Evolutionary conservation across 2,113 vertebrate species (phyloP), one percentile per base, ranked within the genome.

Genomic region (Pandion haliaetus): DNA sequence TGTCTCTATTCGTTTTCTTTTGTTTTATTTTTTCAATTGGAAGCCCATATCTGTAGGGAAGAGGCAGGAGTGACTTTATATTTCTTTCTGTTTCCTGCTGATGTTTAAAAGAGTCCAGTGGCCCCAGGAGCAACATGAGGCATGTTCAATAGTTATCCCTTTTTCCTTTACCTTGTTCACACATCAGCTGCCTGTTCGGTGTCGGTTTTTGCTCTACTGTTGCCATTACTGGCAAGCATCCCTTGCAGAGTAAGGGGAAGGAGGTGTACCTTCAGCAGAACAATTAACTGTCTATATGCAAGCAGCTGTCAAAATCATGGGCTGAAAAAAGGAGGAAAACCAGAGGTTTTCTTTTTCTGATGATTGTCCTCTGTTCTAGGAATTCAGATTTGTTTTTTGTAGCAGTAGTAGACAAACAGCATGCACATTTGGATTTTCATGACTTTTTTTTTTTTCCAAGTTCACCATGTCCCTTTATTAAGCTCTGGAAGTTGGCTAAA

Each of bases 181-280:
- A 13, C 24, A 62, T 96, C 89, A 89, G 66, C 70, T 96, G 93
- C 78, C 78, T 88, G 63, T 90, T 87, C 5, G 10, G 90, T 94
- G 77, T 93, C 82, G 63, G 36, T 73, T 91, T 90, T 94, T 91
- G 54, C 66, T 95, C 89, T 93, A 58, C 66, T 93, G 1, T 72
- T 94, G 86, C 89, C n/a, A 32, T 96, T 94, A 93, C 58, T 88
- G 82, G 87, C 87, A 95, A 96, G 45, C 77, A 83, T 73, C 67
- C 42, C 9, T 96, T 88, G 74, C 73, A 95, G 82, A 72, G 26
- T 61, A 89, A 65, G 57, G 66, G 55, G 58, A 95, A 77, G 72
- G 86, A 84, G 66, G 29, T 77, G 45, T 62, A 73, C 71, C 58
- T 90, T 88, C 78, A 78, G 19, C 78, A 62, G 73, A 87, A 69